Evolutionary conservation across 2,888 invertebrate genomes (phyloP).

Genomic region (Cosmopolites sordidus): DNA sequence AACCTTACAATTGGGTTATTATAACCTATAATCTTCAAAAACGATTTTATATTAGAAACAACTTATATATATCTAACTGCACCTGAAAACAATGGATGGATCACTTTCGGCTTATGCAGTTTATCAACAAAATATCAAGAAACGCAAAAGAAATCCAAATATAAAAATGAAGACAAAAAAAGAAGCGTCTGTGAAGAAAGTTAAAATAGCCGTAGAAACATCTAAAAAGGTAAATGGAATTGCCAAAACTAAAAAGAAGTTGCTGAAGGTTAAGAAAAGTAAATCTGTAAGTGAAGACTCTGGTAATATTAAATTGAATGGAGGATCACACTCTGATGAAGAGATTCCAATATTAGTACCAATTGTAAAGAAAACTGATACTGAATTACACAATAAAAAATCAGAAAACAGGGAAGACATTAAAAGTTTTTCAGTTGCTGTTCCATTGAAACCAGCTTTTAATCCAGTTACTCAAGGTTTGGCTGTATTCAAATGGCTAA

Average conservation of each 20-base stretch:
- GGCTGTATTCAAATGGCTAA: constrained; percentile 67
- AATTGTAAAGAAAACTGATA: constrained; percentile 12
- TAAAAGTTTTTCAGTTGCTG: neutral
- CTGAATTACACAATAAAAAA: constrained; percentile 2
- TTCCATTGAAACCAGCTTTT: constrained; percentile 2
- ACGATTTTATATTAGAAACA: too few relatives aligned
- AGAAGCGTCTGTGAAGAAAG: too few relatives aligned
- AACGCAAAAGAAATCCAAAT: constrained; percentile 12
- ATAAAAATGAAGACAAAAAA: neutral
- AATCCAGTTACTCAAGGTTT: constrained; percentile 33
- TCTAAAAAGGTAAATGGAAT: constrained; percentile 12
- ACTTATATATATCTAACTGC: too few relatives aligned
- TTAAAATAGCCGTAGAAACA: neutral
- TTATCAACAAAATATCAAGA: constrained; percentile 22
- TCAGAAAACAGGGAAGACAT: neutral
- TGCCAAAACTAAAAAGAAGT: constrained; percentile 5
- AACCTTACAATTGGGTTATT: too few relatives aligned
- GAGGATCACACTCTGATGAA: constrained; percentile 16
- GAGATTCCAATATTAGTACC: constrained; percentile 28
- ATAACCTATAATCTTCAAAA: too few relatives aligned
- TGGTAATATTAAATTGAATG: neutral
- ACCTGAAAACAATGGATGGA: constrained; percentile 15
- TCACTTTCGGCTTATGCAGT: constrained; percentile 27
- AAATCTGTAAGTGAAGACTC: constrained; percentile 4
- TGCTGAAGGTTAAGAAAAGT: neutral